Conservation (phyloP, 2,113 vertebrate species). For the Cygnus buccinator region DNA sequence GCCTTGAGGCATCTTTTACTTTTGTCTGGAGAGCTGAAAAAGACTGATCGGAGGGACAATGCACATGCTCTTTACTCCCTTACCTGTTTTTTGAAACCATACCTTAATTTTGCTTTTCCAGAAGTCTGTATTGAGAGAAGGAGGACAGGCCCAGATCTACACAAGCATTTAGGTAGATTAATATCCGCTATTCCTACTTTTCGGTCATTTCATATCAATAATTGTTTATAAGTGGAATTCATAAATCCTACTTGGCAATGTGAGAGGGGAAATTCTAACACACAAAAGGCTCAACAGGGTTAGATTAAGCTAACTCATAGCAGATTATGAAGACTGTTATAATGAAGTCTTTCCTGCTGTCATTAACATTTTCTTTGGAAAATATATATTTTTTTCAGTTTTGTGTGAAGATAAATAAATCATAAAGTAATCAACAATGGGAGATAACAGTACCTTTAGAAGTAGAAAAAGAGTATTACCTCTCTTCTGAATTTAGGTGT, state of each 20-base stretch:
- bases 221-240: not conserved
- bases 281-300: not conserved
- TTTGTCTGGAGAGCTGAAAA: not conserved
- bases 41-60: not conserved
- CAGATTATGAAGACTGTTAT: not conserved
- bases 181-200: not conserved
- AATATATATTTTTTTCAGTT: not conserved
- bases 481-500: not conserved
- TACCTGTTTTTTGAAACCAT: not conserved
- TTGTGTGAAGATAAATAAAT: not conserved
- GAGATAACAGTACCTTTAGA: not conserved
- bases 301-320: not conserved
- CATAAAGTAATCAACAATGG: not conserved
- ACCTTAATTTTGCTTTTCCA: not conserved
- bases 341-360: not conserved
- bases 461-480: not conserved
- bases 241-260: not conserved
- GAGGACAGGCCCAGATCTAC: not conserved
- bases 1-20: not conserved
- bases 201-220: not conserved
- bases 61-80: not conserved
- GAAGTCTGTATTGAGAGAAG: not conserved
- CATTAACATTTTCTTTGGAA: not conserved
- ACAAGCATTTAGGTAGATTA: accelerated
- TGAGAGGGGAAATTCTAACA: not conserved